Evolutionary conservation across 2,888 invertebrate species (phyloP).

Genomic region (Heliconius sara): DNA sequence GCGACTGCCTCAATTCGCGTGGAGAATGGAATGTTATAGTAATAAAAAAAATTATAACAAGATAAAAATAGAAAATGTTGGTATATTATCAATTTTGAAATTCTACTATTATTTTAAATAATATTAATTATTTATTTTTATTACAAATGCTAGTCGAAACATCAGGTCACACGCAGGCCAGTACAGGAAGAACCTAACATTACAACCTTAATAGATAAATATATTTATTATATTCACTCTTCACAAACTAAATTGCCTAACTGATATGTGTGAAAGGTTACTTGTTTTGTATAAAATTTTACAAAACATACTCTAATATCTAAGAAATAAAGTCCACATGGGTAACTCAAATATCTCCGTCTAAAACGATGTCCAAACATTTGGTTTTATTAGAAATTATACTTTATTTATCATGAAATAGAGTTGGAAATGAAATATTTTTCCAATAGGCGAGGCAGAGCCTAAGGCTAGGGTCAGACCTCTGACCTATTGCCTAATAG

Average conservation of each 20-base stretch:
- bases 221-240: constrained; percentile 36
- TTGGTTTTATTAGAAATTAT: neutral
- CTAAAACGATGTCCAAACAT: constrained; percentile 35
- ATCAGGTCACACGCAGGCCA: constrained; percentile 25
- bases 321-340: neutral
- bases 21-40: too few species aligned
- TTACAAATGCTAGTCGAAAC: neutral
- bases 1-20: too few species aligned
- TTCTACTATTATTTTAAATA: neutral
- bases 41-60: too few species aligned
- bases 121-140: neutral
- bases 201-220: constrained; percentile 40
- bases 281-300: constrained; percentile 22
- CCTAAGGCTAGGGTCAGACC: constrained; percentile 48
- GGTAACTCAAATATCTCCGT: neutral
- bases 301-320: constrained; percentile 28
- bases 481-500: constrained; percentile 54
- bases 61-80: too few species aligned
- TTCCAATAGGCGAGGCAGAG: constrained; percentile 35
- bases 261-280: constrained; percentile 44
- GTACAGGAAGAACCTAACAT: constrained; percentile 25
- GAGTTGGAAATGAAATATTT: constrained; percentile 14
- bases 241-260: constrained; percentile 39
- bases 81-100: neutral
- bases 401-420: neutral